These are phyloP conservation scores for Panzeria rudis DNA, from an alignment of 2,888 invertebrate genomes.

Conservation along the genomic window DNA sequence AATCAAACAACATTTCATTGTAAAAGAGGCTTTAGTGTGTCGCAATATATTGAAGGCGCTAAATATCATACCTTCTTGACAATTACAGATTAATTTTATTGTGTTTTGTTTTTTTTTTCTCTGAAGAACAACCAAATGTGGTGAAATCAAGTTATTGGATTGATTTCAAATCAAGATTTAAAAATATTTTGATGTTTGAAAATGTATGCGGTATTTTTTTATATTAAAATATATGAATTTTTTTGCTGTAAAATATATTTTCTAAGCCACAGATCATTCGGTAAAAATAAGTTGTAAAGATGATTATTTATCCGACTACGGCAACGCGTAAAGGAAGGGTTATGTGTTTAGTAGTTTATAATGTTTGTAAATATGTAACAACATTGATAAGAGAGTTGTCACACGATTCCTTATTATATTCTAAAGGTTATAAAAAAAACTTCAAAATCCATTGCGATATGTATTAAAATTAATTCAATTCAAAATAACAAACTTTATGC, in stretches of 20 bases:
- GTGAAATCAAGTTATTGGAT: conserved; percentile 10
- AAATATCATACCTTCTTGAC: conserved; percentile 67
- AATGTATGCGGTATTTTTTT: background rate
- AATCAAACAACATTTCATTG: conserved; percentile 46
- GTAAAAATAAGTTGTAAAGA: background rate
- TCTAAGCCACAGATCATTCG: background rate
- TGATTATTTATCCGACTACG: too few species aligned
- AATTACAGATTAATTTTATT: conserved; percentile 36
- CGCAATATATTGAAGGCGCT: conserved; percentile 58
- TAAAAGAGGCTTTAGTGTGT: conserved; percentile 36
- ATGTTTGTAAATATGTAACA: too few species aligned
- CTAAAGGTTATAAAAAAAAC: too few species aligned
- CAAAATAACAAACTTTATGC: too few species aligned
- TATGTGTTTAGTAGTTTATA: too few species aligned
- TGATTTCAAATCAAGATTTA: conserved; percentile 38
- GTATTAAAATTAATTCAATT: too few species aligned
- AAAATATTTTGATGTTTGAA: background rate
- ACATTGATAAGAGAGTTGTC: too few species aligned
- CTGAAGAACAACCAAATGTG: background rate
- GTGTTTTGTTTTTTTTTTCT: background rate
- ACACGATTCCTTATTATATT: too few species aligned
- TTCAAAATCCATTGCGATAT: too few species aligned
- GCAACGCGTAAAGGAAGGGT: too few species aligned
- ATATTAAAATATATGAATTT: background rate
- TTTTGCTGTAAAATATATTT: background rate